Evolutionary conservation across 1,140 invertebrate genomes (phyloP), one percentile per base, ranked within the genome.

Genomic region (Latrodectus geometricus): DNA sequence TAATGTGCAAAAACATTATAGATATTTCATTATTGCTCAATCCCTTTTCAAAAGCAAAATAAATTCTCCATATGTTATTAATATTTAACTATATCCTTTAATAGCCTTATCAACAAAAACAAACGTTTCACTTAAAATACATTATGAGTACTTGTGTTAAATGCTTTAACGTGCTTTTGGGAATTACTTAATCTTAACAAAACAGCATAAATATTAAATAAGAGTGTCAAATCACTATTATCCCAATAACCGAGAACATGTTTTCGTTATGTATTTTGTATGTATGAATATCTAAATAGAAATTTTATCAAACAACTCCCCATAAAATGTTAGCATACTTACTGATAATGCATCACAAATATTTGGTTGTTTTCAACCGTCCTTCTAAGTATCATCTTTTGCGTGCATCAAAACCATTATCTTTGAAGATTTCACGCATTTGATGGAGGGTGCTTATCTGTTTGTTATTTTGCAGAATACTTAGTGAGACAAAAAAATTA

Each of bases 321-420:
- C 17, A 0, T 35, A 14, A 72, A 72, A 15, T 23, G 15, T 14
- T 15, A 8, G 21, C 20, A 15, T 8, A 17, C 4, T 68, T 9
- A 68, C 35, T 35, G 35, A 35, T 35, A 49, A 35, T 48, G 35
- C 35, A 11, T 15, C 17, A 21, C 21, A 68, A 68, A 68, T 68
- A 7, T 21, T n/a, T 21, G 9, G 17, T 14, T 15, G 11, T 72
- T n/a, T 72, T 72, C 35, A 17, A 72, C 35, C 35, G 15, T 17
- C 12, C 7, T 72, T 23, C 14, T 54, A 56, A 35, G 35, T 35
- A 35, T 35, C 35, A 35, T 35, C 73, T 21, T 56, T 77, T 77
- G 75, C 54, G 75, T 77, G 75, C 54, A 77, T 77, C 23, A 61
- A 14, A 23, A 65, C 75, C 75, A 61, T 77, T 77, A 35, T 50